phyloP scores from a whole-genome alignment of 2,113 vertebrate genomes.

The Campylomormyrus tamandua region DNA sequence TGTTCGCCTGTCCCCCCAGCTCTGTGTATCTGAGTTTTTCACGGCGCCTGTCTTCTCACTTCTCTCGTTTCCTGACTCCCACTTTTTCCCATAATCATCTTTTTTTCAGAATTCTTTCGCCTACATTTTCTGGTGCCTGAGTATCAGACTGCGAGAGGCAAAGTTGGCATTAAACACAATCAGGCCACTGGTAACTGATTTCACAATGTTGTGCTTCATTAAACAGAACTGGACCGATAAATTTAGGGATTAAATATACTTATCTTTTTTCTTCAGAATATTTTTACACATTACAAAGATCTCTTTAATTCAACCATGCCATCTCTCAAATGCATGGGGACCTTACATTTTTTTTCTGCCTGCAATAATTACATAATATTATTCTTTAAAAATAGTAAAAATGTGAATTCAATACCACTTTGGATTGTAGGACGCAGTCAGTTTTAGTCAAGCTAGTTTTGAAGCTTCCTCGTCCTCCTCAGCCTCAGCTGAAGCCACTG shows the following conservation, averaged over 20 bases:
- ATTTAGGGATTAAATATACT: neutral
- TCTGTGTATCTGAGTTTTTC: neutral
- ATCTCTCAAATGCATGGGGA: neutral
- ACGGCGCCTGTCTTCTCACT: neutral
- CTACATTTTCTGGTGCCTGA: neutral
- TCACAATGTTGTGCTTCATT: neutral
- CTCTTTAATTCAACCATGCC: neutral
- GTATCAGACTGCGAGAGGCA: neutral
- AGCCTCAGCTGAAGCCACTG: constrained; percentile 43
- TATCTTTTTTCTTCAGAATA: neutral
- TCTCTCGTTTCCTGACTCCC: neutral
- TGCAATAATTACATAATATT: neutral
- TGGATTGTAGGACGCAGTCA: constrained; percentile 17
- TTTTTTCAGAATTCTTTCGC: neutral
- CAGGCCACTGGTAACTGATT: neutral
- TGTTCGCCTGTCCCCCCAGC: neutral
- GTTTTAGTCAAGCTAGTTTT: constrained; percentile 22
- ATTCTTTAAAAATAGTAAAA: neutral
- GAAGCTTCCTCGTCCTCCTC: constrained; percentile 45
- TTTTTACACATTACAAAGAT: neutral
- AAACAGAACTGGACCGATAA: neutral
- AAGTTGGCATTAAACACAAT: neutral
- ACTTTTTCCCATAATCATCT: neutral
- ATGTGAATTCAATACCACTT: neutral
- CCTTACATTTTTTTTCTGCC: neutral